These are phyloP conservation scores for Heterodera carotae DNA, from an alignment of 1,140 invertebrate genomes.

Conservation along the genomic window DNA sequence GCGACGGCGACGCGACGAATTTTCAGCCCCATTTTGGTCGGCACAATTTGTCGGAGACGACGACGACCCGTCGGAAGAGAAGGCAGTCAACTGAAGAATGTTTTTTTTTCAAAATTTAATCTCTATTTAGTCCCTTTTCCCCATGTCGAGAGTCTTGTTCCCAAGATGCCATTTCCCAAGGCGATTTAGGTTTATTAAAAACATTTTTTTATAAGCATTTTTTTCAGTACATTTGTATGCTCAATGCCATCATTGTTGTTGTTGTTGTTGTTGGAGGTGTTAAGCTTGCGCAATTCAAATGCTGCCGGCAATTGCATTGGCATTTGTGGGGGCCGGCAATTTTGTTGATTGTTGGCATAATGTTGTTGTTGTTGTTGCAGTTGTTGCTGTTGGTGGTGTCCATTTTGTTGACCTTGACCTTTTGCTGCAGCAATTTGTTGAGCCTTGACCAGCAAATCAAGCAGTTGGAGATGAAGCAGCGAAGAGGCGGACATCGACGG, in stretches of 20 bases:
- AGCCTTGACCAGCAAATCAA: not conserved
- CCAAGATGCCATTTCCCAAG: too few species aligned
- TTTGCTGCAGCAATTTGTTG: not conserved
- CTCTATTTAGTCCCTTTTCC: too few species aligned
- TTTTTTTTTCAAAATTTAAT: too few species aligned
- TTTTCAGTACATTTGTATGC: not conserved
- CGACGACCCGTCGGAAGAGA: too few species aligned
- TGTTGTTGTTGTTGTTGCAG: too few species aligned
- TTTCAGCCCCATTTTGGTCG: too few species aligned
- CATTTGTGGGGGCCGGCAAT: not conserved
- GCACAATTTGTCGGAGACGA: too few species aligned
- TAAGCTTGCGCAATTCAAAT: not conserved
- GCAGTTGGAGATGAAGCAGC: not conserved
- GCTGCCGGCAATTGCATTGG: not conserved
- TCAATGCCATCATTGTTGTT: not conserved
- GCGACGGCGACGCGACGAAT: too few species aligned
- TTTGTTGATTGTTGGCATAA: not conserved
- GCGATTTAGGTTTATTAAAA: too few species aligned
- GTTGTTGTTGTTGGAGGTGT: not conserved
- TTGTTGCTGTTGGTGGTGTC: not conserved
- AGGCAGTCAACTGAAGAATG: too few species aligned
- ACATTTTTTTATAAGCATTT: too few species aligned
- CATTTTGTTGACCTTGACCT: not conserved
- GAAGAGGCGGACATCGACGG: not conserved
- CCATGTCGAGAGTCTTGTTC: too few species aligned